Conservation (phyloP, 2,888 invertebrate species). For the Agrochola lota region DNA sequence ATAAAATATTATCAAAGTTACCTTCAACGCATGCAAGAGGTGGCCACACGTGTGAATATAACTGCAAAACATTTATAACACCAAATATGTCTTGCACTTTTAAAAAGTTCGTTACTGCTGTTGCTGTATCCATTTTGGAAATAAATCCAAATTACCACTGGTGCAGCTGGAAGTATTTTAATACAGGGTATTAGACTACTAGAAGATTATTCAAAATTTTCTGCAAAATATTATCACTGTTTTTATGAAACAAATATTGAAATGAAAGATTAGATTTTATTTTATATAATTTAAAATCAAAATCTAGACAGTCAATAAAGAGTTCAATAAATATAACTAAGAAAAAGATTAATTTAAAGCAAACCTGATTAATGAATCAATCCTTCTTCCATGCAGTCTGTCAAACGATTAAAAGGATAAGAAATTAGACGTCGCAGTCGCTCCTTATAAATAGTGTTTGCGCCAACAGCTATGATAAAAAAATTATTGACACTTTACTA, state of each 20-base stretch:
- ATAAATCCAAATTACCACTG: background rate
- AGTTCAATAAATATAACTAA: background rate
- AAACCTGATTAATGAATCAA: conserved; percentile 4
- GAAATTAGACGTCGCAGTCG: background rate
- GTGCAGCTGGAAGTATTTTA: background rate
- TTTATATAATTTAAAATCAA: background rate
- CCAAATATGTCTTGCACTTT: conserved; percentile 16
- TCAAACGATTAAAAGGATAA: conserved; percentile 2
- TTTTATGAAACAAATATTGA: no score
- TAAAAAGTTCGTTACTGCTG: conserved; percentile 9
- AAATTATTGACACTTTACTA: background rate
- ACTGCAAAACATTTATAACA: background rate
- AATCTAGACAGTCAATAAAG: background rate
- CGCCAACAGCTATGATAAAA: background rate
- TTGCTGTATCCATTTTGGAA: conserved; percentile 10
- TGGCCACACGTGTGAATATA: conserved; percentile 14
- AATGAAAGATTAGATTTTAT: background rate
- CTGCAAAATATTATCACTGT: background rate
- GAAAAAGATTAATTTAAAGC: background rate
- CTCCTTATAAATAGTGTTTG: background rate
- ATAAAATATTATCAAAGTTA: background rate
- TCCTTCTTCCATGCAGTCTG: conserved; percentile 10
- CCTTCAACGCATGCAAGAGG: conserved; percentile 19
- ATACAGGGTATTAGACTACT: background rate
- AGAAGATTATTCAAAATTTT: background rate